Evolutionary conservation across 2,113 vertebrate species (phyloP).

Genomic region (Sinocyclocheilus anophthalmus): DNA sequence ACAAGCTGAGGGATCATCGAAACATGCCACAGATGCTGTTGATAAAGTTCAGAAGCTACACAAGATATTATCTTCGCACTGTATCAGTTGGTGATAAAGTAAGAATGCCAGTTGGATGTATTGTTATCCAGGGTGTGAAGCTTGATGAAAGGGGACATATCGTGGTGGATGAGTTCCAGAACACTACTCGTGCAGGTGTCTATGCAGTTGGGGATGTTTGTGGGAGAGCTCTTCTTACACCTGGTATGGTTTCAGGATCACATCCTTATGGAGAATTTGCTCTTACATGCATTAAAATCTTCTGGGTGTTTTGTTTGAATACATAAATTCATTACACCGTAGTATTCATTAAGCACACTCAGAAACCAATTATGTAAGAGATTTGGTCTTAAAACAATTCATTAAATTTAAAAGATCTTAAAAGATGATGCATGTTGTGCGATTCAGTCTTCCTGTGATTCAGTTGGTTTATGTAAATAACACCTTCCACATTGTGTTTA

Average conservation of each 20-base stretch:
- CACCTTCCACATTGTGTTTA: not conserved
- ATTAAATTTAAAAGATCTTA: not conserved
- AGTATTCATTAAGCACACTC: not conserved
- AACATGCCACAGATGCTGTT: not conserved
- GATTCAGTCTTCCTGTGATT: not conserved
- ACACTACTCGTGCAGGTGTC: slow-evolving; percentile 84
- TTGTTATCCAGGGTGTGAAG: slow-evolving; percentile 77
- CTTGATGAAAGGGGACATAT: slow-evolving; percentile 84
- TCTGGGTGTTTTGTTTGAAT: not conserved
- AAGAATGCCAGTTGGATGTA: not conserved
- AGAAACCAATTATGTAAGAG: not conserved
- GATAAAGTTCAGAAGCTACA: no score
- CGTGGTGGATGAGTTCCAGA: slow-evolving; percentile 91
- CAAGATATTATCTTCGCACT: not conserved
- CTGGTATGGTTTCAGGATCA: slow-evolving; percentile 74
- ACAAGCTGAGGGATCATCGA: not conserved
- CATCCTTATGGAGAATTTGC: not conserved
- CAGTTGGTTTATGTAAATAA: not conserved
- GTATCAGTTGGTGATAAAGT: not conserved
- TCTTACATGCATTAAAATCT: not conserved
- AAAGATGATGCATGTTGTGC: not conserved
- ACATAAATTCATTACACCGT: not conserved
- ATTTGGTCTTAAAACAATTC: not conserved
- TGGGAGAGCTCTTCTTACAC: slow-evolving; percentile 92
- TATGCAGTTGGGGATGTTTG: slow-evolving; percentile 93